Evolutionary conservation across 2,888 invertebrate species (phyloP), one percentile per base, ranked within the genome.

Genomic region (Cataglyphis rosenhaueri): DNA sequence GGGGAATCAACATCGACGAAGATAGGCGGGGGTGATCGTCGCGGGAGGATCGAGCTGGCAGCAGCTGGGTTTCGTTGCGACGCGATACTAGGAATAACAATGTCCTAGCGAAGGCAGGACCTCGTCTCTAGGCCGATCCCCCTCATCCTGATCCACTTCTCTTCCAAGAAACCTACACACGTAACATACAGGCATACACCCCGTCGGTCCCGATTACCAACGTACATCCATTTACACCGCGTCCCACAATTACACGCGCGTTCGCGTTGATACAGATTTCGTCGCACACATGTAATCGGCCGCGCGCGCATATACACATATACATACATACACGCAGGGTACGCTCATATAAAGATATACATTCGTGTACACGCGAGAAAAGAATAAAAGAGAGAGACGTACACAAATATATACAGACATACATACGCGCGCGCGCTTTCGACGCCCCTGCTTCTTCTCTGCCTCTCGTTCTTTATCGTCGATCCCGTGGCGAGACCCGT

Each of bases 71-170:
- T 88, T 89, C 81, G 61, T 84, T 87, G 86, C 65, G 71, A 86
- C 84, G 84, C 81, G 81, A 83, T 78, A 85, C 68, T 83, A 87
- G 84, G 84, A 87, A 85, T 87, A 86, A 93, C 91, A 90, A 93
- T 93, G 93, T 93, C 93, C 93, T 93, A 93, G 93, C 93, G 92
- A 93, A 93, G 93, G 93, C 91, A 91, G 90, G 84, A 92, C 62
- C 86, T 84, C 86, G 89, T 88, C 70, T 78, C 85, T 89, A 91
- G 91, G 90, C 89, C 89, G 91, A 91, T 89, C 91, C 92, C 91
- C 92, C 91, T 91, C 85, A 89, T 90, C 91, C 90, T 86, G 85
- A 84, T 91, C 93, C 91, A 87, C 86, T 88, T 89, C 78, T 79
- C 84, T 66, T 86, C 88, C 89, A 68, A 29, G 57, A 2, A 81